Evolutionary conservation across 1,140 invertebrate species (phyloP).

Genomic region (Andricus grossulariae): DNA sequence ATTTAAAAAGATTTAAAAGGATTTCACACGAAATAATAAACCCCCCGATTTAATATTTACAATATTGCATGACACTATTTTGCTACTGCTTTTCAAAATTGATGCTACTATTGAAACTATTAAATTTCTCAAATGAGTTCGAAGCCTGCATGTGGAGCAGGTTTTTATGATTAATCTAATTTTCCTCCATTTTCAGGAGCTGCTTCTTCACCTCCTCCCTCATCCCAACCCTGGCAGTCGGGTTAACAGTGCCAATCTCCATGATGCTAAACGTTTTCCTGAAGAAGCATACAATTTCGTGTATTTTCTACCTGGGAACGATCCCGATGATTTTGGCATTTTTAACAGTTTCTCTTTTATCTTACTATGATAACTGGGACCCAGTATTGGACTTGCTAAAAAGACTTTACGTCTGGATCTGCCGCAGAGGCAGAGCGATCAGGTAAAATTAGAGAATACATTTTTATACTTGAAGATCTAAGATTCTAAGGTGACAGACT

Average conservation of each 20-base stretch:
- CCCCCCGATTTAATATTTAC: too few relatives aligned
- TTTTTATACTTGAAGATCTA: not conserved
- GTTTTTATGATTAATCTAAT: conserved; percentile 45
- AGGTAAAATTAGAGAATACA: conserved; percentile 64
- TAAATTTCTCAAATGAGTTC: not conserved
- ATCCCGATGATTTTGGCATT: conserved; percentile 88
- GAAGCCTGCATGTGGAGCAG: not conserved
- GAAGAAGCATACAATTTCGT: conserved; percentile 84
- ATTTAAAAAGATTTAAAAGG: too few relatives aligned
- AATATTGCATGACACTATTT: too few relatives aligned
- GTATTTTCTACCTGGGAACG: conserved; percentile 87
- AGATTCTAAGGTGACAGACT: not conserved
- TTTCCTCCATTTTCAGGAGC: conserved; percentile 79
- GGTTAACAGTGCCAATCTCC: conserved; percentile 89
- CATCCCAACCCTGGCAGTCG: conserved; percentile 88
- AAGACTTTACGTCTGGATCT: conserved; percentile 78
- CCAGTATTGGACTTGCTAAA: conserved; percentile 83
- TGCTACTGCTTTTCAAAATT: too few relatives aligned
- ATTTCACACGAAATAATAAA: too few relatives aligned
- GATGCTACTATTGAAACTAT: too few relatives aligned
- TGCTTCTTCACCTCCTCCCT: conserved; percentile 93
- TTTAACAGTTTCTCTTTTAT: conserved; percentile 83
- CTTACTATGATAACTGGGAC: conserved; percentile 91
- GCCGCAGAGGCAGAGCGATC: conserved; percentile 74
- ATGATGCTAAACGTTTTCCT: conserved; percentile 88